Conservation (phyloP, 2,888 invertebrate species). For the Netelia fuscicornis region DNA sequence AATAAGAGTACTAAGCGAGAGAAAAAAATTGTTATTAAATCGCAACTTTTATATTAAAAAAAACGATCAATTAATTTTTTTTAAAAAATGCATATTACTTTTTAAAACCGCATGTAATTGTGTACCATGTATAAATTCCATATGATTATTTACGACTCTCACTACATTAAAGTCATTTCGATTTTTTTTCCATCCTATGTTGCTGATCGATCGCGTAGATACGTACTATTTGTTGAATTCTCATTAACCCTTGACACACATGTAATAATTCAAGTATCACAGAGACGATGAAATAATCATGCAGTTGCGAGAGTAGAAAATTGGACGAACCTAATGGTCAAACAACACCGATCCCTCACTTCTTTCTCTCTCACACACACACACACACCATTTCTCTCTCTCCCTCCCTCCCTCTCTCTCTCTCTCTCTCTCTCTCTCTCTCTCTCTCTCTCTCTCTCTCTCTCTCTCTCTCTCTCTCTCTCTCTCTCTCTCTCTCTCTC, state of each 20-base stretch:
- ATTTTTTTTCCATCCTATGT: background rate
- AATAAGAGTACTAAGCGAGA: too few species aligned
- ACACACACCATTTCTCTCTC: background rate
- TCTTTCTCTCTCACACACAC: too few species aligned
- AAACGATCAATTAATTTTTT: too few species aligned
- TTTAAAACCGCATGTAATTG: too few species aligned
- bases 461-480: slow-evolving; percentile 47
- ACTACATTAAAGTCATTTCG: too few species aligned
- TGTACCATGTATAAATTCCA: too few species aligned
- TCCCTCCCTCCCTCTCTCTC: slow-evolving; percentile 46
- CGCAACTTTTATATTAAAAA: too few species aligned
- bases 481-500: background rate
- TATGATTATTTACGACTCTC: too few species aligned
- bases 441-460: background rate
- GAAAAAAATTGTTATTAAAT: too few species aligned
- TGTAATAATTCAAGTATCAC: slow-evolving; percentile 58
- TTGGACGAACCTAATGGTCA: slow-evolving; percentile 75
- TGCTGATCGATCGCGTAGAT: background rate
- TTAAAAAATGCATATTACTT: too few species aligned
- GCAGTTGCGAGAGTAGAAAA: slow-evolving; percentile 44
- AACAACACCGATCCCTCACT: slow-evolving; percentile 73
- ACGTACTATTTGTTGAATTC: slow-evolving; percentile 28
- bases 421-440: slow-evolving; percentile 39
- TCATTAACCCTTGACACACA: slow-evolving; percentile 45
- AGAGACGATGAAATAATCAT: slow-evolving; percentile 46